Evolutionary conservation across 2,113 vertebrate genomes (phyloP).

Genomic region (cat (Felis catus)): DNA sequence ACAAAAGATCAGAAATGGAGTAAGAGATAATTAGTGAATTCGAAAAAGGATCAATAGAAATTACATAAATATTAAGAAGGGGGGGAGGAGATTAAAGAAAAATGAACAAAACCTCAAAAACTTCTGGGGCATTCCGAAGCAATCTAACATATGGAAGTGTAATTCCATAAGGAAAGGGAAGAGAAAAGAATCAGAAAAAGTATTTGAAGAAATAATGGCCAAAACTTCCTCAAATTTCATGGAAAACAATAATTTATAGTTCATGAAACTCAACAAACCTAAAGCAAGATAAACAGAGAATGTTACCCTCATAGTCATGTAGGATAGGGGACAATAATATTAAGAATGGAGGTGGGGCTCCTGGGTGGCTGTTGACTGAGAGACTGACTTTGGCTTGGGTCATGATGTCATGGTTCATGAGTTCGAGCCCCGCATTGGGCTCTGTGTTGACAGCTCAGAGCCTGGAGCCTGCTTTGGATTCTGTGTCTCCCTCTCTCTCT

Average conservation of each 20-base stretch:
- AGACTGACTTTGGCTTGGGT: too few relatives aligned
- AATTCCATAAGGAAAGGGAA: neutral
- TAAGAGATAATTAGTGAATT: neutral
- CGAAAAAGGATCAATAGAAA: neutral
- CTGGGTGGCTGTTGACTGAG: too few relatives aligned
- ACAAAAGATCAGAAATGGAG: neutral
- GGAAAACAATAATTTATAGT: neutral
- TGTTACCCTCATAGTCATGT: neutral
- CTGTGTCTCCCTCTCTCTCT: too few relatives aligned
- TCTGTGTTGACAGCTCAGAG: too few relatives aligned
- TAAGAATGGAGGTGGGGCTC: neutral
- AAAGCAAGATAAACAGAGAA: neutral
- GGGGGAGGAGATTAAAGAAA: neutral
- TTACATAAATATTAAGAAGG: neutral
- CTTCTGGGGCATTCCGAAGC: neutral
- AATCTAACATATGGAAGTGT: neutral
- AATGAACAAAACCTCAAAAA: neutral
- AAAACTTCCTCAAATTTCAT: neutral
- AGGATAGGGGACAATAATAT: neutral
- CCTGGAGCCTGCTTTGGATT: too few relatives aligned
- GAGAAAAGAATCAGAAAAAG: neutral
- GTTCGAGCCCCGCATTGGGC: too few relatives aligned
- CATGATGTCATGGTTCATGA: too few relatives aligned
- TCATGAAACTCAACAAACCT: neutral
- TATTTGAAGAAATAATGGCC: neutral